Conservation (phyloP, 2,797 vertebrate genomes). For the Vultur gryphus region DNA sequence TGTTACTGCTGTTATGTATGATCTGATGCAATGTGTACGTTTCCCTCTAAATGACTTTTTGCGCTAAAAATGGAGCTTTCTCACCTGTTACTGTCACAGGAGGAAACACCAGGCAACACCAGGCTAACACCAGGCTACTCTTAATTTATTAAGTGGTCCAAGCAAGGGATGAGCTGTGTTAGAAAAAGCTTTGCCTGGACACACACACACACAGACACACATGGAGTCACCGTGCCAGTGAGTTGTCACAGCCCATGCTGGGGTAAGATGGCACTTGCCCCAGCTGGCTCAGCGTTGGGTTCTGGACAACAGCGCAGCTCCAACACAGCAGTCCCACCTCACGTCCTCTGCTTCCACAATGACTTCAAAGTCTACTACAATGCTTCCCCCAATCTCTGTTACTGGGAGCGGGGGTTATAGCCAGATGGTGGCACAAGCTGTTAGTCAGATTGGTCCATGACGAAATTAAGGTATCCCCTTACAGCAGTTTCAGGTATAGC, state of each 20-base stretch:
- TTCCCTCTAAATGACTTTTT: not conserved
- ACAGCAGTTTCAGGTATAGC: not conserved
- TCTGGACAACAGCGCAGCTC: not conserved
- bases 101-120: not conserved
- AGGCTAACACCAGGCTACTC: not conserved
- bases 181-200: not conserved
- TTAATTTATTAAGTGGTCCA: not conserved
- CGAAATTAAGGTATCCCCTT: not conserved
- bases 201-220: not conserved
- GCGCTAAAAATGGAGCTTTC: not conserved
- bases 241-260: not conserved
- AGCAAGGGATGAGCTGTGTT: not conserved
- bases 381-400: not conserved
- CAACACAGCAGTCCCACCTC: not conserved
- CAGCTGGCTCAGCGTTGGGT: not conserved
- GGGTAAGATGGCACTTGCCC: fast-evolving
- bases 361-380: not conserved
- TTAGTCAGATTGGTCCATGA: not conserved
- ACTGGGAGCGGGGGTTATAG: not conserved
- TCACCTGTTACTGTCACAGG: not conserved
- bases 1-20: not conserved
- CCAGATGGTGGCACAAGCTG: not conserved
- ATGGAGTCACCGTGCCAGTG: not conserved
- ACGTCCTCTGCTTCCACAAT: not conserved
- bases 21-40: not conserved